Evolutionary conservation across 92 coral and sea anemone genomes (phyloP), one percentile per base, ranked within the genome.

Genomic region (Siderastrea radians): DNA sequence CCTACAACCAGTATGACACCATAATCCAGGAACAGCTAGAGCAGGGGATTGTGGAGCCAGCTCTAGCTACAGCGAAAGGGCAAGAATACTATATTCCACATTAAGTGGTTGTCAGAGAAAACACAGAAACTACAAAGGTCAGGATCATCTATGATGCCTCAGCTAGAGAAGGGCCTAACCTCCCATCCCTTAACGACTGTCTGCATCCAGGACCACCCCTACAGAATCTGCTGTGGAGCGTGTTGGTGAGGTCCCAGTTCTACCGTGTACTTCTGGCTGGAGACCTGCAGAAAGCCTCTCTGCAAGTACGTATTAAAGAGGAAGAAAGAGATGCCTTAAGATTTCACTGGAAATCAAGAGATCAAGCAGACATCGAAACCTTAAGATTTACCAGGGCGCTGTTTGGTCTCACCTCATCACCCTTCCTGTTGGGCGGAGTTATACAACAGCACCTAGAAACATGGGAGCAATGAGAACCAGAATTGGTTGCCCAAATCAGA

Each of bases 231-330:
- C 50, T 76, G 64, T 52, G 81, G 81, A 50, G 81, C 0, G 81
- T 52, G 3, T 59, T 76, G 8, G n/a, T n/a, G n/a, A n/a, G n/a
- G n/a, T n/a, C n/a, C n/a, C n/a, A n/a, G 80, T 65, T 65, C 75
- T 68, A 81, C 43, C 85, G 66, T 14, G 83, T 78, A 10, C 19
- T 60, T 17, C 68, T 78, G 60, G 1, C 63, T 14, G 72, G 71
- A 45, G 83, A 78, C 55, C 69, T 78, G 17, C 54, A 78, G 72
- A 78, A 81, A 81, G 77, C 66, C 13, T 84, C 73, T 47, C 55
- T 84, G 55, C 87, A 84, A 84, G 73, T 73, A 11, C 72, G 80
- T 19, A 83, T 83, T 11, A 83, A 83, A 61, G 87, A 83, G 52
- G 77, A 81, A 45, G 53, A 68, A 49, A 12, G 80, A 38, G 87